Percentiles rank a stretch among this genome's conserved stretches.
These are phyloP conservation scores for Perca fluviatilis DNA, from an alignment of 2,113 vertebrate genomes.

Conservation along the genomic window DNA sequence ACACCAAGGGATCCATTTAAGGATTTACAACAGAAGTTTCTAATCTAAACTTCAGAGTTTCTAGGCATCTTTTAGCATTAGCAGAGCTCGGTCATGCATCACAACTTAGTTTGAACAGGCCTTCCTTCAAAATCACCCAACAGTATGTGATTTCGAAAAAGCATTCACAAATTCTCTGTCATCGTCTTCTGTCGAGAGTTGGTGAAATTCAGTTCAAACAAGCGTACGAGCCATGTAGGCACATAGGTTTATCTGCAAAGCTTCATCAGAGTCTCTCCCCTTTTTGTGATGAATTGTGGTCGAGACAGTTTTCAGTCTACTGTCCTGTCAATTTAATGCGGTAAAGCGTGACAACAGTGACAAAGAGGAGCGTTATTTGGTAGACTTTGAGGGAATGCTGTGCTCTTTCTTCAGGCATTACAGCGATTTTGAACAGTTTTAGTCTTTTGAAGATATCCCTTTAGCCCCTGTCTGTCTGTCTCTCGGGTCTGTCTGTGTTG, in stretches of 20 bases:
- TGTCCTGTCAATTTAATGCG: constrained; percentile 20
- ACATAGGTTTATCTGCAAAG: constrained; percentile 77
- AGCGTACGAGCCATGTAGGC: constrained; percentile 72
- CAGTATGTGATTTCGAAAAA: constrained; percentile 28
- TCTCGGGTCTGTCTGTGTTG: constrained; percentile 10
- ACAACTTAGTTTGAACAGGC: constrained; percentile 58
- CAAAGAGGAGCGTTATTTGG: constrained; percentile 58
- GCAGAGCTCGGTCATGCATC: constrained; percentile 62
- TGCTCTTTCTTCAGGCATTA: constrained; percentile 44
- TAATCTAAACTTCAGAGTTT: constrained; percentile 46
- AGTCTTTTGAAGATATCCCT: constrained; percentile 37
- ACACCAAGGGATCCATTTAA: constrained; percentile 40
- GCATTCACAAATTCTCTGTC: constrained; percentile 2
- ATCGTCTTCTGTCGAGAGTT: constrained; percentile 17
- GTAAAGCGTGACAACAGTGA: constrained; percentile 16
- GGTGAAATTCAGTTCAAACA: constrained; percentile 56
- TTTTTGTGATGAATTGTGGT: constrained; percentile 35
- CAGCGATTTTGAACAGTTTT: constrained; percentile 30
- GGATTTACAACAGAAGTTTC: constrained; percentile 47
- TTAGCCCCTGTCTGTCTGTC: constrained; percentile 4
- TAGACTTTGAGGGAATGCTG: constrained; percentile 57
- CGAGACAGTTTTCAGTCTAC: constrained; percentile 25
- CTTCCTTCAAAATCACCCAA: background rate
- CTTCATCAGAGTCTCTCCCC: constrained; percentile 54
- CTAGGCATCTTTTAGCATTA: constrained; percentile 54